These are phyloP conservation scores for Acomys russatus DNA, from an alignment of 2,797 vertebrate species.

Conservation along the genomic window DNA sequence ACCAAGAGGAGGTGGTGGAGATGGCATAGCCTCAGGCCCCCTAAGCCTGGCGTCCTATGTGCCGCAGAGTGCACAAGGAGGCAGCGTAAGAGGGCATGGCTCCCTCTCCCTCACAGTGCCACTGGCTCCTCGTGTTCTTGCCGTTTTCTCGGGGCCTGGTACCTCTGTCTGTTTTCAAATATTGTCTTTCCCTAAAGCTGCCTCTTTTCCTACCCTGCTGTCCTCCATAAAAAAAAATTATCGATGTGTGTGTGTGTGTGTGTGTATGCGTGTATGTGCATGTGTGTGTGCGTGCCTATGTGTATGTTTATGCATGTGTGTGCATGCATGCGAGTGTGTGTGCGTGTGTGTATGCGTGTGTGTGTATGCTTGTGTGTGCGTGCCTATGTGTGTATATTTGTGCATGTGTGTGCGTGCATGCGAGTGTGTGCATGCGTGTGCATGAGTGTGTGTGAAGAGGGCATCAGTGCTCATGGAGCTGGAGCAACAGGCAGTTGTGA, in stretches of 20 bases:
- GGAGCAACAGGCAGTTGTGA: not conserved
- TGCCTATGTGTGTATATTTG: no score
- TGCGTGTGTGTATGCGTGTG: no score
- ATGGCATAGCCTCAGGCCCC: not conserved
- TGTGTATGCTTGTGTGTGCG: no score
- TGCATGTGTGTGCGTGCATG: no score
- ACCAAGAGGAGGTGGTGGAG: not conserved
- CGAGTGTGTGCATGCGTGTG: no score
- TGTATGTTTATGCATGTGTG: no score
- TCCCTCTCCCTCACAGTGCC: not conserved
- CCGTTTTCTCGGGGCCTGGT: not conserved
- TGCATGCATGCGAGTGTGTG: no score
- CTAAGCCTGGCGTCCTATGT: not conserved
- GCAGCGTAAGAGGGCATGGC: not conserved
- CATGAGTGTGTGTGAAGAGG: not conserved
- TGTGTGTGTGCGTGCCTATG: not conserved
- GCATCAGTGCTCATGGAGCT: not conserved
- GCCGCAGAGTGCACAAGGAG: not conserved
- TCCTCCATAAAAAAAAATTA: not conserved
- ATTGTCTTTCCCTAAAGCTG: not conserved
- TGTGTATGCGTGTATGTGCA: no score
- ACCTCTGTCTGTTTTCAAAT: not conserved
- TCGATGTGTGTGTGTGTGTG: no score
- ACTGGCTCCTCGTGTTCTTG: not conserved
- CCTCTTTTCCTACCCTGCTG: not conserved